Percentiles rank a stretch among this genome's conserved stretches.
Conservation (phyloP, 2,888 invertebrate genomes). For the Synanthedon andrenaeformis region DNA sequence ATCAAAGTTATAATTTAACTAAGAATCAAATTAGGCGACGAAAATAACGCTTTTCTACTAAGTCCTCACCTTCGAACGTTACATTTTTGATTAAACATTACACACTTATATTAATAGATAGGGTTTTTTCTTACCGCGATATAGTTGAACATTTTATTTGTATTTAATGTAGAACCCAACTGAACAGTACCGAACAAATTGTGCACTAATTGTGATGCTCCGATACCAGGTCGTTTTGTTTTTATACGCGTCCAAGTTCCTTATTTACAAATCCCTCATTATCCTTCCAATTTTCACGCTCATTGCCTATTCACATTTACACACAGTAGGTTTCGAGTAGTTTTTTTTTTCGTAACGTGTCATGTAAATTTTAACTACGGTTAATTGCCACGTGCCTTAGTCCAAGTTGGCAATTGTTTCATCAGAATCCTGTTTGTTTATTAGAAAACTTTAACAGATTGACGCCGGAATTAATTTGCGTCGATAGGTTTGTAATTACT, state of each 20-base stretch:
- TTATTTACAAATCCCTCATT: constrained; percentile 37
- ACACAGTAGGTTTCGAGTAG: constrained; percentile 2
- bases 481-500: background rate
- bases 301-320: constrained; percentile 44
- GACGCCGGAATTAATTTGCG: background rate
- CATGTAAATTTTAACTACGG: constrained; percentile 23
- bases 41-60: too few species aligned
- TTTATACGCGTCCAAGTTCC: constrained; percentile 36
- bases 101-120: too few species aligned
- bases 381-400: constrained; percentile 27
- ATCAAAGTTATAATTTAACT: too few species aligned
- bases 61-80: too few species aligned
- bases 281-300: constrained; percentile 52
- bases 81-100: too few species aligned
- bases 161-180: constrained; percentile 4
- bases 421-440: constrained; percentile 27
- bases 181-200: constrained; percentile 19
- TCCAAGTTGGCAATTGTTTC: constrained; percentile 24
- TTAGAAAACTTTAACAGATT: constrained; percentile 8
- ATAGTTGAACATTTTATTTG: constrained; percentile 40
- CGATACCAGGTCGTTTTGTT: constrained; percentile 14
- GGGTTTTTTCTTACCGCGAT: constrained; percentile 35
- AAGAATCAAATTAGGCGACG: too few species aligned
- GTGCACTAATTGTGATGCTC: constrained; percentile 16
- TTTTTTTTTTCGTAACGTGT: constrained; percentile 40